Base-by-base conservation (phyloP, 2,113 vertebrate genomes). In the Etheostoma cragini region DNA sequence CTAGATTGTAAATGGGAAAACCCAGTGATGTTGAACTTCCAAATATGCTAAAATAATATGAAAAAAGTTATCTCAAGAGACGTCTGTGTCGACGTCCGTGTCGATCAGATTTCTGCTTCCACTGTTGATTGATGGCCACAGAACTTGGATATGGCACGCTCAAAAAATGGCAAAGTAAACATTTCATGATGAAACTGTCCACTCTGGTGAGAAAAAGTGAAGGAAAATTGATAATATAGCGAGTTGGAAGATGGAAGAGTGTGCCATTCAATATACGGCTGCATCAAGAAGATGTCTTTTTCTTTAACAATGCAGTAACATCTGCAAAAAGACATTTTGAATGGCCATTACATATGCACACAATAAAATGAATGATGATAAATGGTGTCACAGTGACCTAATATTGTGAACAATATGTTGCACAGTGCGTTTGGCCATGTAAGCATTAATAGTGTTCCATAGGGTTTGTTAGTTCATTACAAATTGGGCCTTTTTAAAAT, bases 151-250 rank as follows among this genome's bases (percentile, higher is more conserved):
- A 4, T 50, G 66, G 75, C 75, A 64, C 22, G 19, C 35, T 17
- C 1, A 19, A 50, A 46, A 75, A 81, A 68, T 12, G 35, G 33
- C 21, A 63, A 49, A 70, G 65, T 68, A 76, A 83, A 85, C 64
- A 77, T 77, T 74, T 78, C 49, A 70, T 63, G 66, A 81, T 81
- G 68, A 87, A 81, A 76, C 58, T 70, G 80, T 81, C 80, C 33
- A 10, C 10, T 64, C 6, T 49, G 2, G 66, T 78, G 64, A 82
- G 53, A 24, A 46, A 65, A 26, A 60, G 21, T 50, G 52, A 52
- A 47, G 42, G 33, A 54, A 75, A 57, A 78, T 52, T 12, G 47
- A 76, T 45, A 63, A 79, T 57, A 30, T 57, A 81, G 49, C 24
- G 68, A 19, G 33, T 60, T 22, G 62, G 46, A 22, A 66, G 60